Evolutionary conservation across 2,888 invertebrate genomes (phyloP).

Genomic region (Phyllotreta cruciferae): DNA sequence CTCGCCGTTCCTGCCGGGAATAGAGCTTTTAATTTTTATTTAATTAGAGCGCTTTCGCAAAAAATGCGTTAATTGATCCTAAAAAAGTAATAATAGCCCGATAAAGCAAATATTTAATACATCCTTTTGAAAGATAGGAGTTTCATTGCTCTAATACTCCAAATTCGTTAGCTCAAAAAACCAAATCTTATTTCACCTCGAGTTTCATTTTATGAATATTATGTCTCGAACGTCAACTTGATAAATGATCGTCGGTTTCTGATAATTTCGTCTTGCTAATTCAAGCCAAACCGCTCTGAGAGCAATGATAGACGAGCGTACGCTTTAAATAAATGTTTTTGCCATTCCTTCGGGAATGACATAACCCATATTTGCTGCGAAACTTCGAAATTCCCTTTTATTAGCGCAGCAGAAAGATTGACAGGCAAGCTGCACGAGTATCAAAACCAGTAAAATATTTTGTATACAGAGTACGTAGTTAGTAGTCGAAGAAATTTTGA

Average conservation of each 20-base stretch:
- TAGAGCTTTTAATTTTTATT: no score
- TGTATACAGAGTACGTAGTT: conserved; percentile 16
- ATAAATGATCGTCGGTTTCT: conserved; percentile 27
- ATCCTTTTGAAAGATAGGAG: no score
- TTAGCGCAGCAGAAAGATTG: conserved; percentile 31
- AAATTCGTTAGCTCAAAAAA: conserved; percentile 3
- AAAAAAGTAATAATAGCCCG: no score
- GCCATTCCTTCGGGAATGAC: conserved; percentile 32
- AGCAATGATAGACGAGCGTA: conserved; percentile 33
- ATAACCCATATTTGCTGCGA: conserved; percentile 31
- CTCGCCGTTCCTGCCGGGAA: no score
- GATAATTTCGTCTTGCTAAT: conserved; percentile 32
- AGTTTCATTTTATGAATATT: conserved; percentile 28
- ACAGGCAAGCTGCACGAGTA: conserved; percentile 28
- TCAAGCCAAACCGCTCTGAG: conserved; percentile 23
- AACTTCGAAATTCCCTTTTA: conserved; percentile 31
- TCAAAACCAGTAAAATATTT: conserved; percentile 25
- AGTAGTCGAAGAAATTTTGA: conserved; percentile 4
- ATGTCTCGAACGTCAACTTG: conserved; percentile 27
- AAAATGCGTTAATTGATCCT: no score
- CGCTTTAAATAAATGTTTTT: conserved; percentile 36
- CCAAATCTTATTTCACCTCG: conserved; percentile 23
- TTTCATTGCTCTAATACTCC: no score
- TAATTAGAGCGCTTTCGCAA: no score
- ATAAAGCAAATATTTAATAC: no score